phyloP scores from a whole-genome alignment of 2,888 invertebrate species.

The Erebia palarica region DNA sequence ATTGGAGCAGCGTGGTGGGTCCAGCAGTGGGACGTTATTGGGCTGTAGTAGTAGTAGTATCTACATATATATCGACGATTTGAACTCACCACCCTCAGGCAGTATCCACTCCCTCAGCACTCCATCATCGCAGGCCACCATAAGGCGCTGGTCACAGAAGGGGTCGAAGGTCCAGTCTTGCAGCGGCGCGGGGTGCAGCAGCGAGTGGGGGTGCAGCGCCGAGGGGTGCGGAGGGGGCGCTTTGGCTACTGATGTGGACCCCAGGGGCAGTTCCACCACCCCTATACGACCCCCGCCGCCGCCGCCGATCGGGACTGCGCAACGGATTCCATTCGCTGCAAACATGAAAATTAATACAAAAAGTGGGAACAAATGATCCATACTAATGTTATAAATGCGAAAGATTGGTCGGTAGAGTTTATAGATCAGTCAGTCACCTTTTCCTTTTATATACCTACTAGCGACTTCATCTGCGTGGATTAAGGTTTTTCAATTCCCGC shows the following conservation, averaged over 20 bases:
- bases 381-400: too few species aligned
- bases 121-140: conserved; percentile 96
- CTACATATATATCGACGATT: neutral
- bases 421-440: too few species aligned
- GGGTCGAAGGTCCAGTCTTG: conserved; percentile 98
- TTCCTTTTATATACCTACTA: too few species aligned
- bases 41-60: too few species aligned
- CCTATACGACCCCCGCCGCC: conserved; percentile 78
- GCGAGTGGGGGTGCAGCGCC: conserved; percentile 93
- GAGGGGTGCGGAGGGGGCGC: conserved; percentile 85
- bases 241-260: conserved; percentile 51
- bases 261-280: conserved; percentile 87
- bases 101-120: conserved; percentile 90
- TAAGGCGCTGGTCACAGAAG: conserved; percentile 89
- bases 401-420: too few species aligned
- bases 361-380: too few species aligned
- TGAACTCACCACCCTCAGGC: conserved; percentile 82
- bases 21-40: too few species aligned
- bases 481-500: too few species aligned
- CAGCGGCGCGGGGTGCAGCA: conserved; percentile 94
- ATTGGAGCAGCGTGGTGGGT: too few species aligned
- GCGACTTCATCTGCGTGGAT: too few species aligned
- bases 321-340: conserved; percentile 90
- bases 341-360: neutral
- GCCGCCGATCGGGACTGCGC: conserved; percentile 94